A percentile compares a stretch with the other conserved stretches of the same genome.
These are phyloP conservation scores for Thereva unica DNA, from an alignment of 2,888 invertebrate genomes.

Conservation along the genomic window DNA sequence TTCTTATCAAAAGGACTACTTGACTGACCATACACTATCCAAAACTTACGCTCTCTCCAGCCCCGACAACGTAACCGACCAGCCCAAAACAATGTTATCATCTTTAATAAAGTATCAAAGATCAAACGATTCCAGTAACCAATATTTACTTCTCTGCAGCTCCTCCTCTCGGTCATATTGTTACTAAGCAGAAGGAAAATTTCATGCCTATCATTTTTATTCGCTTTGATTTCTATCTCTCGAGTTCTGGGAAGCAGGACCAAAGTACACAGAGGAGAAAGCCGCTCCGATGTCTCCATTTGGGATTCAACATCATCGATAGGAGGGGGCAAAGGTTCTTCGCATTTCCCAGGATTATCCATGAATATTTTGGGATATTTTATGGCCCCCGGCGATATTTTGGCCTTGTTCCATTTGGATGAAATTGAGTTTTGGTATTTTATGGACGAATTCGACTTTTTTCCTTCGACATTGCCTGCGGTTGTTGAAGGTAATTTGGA, in stretches of 20 bases:
- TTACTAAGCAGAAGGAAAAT: constrained; percentile 10
- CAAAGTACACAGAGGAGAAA: neutral
- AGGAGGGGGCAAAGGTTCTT: neutral
- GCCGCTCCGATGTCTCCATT: constrained; percentile 32
- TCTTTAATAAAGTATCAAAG: too few relatives aligned
- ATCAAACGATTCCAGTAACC: too few relatives aligned
- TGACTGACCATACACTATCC: too few relatives aligned
- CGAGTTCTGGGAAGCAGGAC: neutral
- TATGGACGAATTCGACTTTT: constrained; percentile 36
- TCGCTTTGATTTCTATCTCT: constrained; percentile 36
- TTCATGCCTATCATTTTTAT: constrained; percentile 41
- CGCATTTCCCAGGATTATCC: constrained; percentile 41
- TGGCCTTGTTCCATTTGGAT: constrained; percentile 36
- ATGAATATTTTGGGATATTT: constrained; percentile 44
- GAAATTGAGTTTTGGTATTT: constrained; percentile 41
- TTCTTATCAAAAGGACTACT: too few relatives aligned
- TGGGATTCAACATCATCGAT: constrained; percentile 14
- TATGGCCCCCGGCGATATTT: constrained; percentile 36
- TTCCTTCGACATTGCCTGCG: constrained; percentile 9
- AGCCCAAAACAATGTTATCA: too few relatives aligned
- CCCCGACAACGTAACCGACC: too few relatives aligned
- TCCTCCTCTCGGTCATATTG: neutral
- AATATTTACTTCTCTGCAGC: too few relatives aligned
- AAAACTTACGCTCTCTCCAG: too few relatives aligned
- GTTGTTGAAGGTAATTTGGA: constrained; percentile 36